Percentiles rank a stretch among this genome's conserved stretches.
Conservation (phyloP, 2,888 invertebrate genomes). For the Corythucha ciliata region DNA sequence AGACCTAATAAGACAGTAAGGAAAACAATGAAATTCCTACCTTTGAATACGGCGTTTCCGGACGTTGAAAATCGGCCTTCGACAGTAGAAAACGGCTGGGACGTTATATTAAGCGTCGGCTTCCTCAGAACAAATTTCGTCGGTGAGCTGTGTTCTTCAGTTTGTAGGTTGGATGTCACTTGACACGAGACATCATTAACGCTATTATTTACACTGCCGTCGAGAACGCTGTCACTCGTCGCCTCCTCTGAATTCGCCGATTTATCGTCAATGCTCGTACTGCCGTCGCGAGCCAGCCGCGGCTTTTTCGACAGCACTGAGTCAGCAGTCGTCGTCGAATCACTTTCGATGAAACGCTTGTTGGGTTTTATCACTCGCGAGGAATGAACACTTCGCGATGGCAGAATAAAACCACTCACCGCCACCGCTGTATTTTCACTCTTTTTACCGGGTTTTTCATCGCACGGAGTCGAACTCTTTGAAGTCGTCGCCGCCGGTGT, state of each 20-base stretch:
- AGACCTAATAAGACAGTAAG: too few species aligned
- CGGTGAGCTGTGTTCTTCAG: too few species aligned
- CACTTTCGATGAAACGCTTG: slow-evolving; percentile 66
- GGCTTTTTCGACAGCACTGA: not conserved
- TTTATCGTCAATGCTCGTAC: too few species aligned
- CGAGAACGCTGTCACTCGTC: too few species aligned
- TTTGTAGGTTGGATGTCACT: not conserved
- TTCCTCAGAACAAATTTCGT: slow-evolving; percentile 57
- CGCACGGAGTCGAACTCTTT: not conserved
- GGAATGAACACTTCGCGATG: slow-evolving; percentile 72
- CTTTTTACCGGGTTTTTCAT: not conserved
- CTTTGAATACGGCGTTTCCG: slow-evolving; percentile 25
- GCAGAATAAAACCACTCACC: slow-evolving; percentile 54
- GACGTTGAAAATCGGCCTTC: slow-evolving; percentile 58
- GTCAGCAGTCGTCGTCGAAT: slow-evolving; percentile 1
- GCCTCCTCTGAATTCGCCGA: too few species aligned
- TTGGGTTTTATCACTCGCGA: slow-evolving; percentile 81
- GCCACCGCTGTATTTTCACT: too few species aligned
- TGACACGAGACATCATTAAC: too few species aligned
- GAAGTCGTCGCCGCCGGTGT: too few species aligned
- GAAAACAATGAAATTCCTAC: too few species aligned
- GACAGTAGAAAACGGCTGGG: slow-evolving; percentile 36
- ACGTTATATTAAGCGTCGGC: slow-evolving; percentile 53
- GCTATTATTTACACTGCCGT: too few species aligned
- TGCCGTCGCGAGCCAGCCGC: not conserved